Base-by-base conservation (phyloP, 2,113 vertebrate species). In the Perca fluviatilis region DNA sequence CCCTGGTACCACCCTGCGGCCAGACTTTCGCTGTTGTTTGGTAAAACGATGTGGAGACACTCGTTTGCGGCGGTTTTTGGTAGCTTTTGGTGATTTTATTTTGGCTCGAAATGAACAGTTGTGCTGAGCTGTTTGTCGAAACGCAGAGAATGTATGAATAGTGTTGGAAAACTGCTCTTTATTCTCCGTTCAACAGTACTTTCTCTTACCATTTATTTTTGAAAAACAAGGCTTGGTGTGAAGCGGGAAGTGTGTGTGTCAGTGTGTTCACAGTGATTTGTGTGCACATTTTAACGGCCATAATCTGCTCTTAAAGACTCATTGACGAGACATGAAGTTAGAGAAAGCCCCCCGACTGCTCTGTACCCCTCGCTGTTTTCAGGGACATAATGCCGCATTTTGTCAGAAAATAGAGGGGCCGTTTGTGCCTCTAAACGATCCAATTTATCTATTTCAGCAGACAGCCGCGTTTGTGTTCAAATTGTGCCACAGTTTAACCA, bases 361-460 rank as follows among this genome's bases (percentile, higher is more conserved):
- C 61, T 3, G 57, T 30, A 16, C 49, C 72, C 67, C 15, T 63
- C 63, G 36, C 72, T 72, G 73, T 85, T 83, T 83, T 79, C 70
- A 9, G 57, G 49, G 56, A 56, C 67, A 85, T 68, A 88, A 86
- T 86, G 87, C 77, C 53, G 81, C 82, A 25, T 77, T 89, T 72
- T 57, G 57, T 61, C 25, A 18, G 21, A 56, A 60, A 54, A 85
- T 80, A 82, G 67, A 58, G 85, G 16, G 64, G 46, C 77, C 69
- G 84, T 77, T 49, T 83, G 80, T 69, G 74, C 13, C 9, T 74
- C 60, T 74, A 43, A 84, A 85, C 5, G 62, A 74, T 87, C 65
- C 79, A 58, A 33, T 80, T 79, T 69, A 71, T 85, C 66, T 74
- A 14, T 65, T 19, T 30, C 19, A 73, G 80, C 79, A 18, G 40